phyloP scores from a whole-genome alignment of 1,140 invertebrate species.

The Trichonephila inaurata region DNA sequence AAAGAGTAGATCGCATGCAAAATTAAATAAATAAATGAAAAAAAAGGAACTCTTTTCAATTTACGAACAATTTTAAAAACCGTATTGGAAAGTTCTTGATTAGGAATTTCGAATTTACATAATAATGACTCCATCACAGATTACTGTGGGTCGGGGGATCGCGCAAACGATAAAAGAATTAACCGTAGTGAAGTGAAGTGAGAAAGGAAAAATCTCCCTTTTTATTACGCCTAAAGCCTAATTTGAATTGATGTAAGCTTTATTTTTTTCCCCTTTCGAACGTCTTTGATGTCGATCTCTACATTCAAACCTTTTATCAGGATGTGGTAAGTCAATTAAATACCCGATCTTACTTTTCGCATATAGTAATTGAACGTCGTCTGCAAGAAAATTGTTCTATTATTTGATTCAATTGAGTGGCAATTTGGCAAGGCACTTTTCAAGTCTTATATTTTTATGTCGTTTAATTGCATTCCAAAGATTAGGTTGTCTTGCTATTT shows the following conservation, averaged over 20 bases:
- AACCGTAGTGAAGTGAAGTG: not conserved
- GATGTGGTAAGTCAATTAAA: conserved; percentile 12
- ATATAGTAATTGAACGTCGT: not conserved
- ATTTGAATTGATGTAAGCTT: not conserved
- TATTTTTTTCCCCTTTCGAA: not conserved
- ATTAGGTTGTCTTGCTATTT: too few species aligned
- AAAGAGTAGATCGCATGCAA: not conserved
- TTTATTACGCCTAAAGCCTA: not conserved
- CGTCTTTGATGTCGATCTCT: not conserved
- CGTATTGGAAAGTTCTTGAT: not conserved
- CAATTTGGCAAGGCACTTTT: not conserved
- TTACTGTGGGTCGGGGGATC: not conserved
- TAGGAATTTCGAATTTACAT: conserved; percentile 6
- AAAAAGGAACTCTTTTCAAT: not conserved
- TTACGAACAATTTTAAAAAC: not conserved
- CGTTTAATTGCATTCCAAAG: not conserved
- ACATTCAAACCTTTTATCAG: not conserved
- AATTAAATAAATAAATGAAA: not conserved
- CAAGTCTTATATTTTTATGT: not conserved
- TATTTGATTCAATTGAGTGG: not conserved
- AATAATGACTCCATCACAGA: not conserved
- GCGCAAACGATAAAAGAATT: conserved; percentile 39
- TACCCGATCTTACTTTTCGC: not conserved
- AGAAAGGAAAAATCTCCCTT: not conserved
- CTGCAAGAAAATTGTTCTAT: conserved; percentile 10